phyloP scores from a whole-genome alignment of 2,113 vertebrate genomes.

The Vulpes lagopus region DNA sequence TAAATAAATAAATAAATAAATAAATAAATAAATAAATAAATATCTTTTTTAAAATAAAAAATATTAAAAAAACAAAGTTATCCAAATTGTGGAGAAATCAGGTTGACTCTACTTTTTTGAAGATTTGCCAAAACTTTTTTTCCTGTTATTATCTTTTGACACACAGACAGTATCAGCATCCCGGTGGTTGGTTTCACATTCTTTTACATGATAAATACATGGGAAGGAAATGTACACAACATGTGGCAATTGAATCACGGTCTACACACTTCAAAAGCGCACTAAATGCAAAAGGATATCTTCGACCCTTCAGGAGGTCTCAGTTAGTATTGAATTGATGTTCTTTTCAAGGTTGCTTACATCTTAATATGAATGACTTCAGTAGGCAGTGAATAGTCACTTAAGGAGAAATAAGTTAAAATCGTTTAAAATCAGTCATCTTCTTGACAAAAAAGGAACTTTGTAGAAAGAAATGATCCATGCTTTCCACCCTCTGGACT shows the following conservation, averaged over 20 bases:
- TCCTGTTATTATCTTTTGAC: background rate
- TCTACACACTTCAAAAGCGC: constrained; percentile 70
- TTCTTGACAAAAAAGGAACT: constrained; percentile 32
- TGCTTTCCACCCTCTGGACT: constrained; percentile 4
- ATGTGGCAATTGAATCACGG: constrained; percentile 57
- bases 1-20: background rate
- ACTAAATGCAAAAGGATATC: constrained; percentile 58
- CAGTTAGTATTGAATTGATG: background rate
- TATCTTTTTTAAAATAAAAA: background rate
- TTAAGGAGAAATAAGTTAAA: constrained; percentile 56
- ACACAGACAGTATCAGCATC: background rate
- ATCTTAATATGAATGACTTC: constrained; percentile 65
- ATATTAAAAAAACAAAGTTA: background rate
- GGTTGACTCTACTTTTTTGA: background rate
- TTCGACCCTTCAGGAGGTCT: constrained; percentile 62
- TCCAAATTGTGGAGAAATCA: background rate
- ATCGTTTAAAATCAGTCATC: constrained; percentile 63
- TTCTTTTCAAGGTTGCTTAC: constrained; percentile 73
- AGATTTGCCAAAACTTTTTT: background rate
- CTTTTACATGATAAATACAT: constrained; percentile 11
- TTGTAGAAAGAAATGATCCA: background rate
- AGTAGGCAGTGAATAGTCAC: constrained; percentile 54
- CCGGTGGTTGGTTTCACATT: background rate
- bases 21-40: background rate
- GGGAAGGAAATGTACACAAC: constrained; percentile 42